Conservation (phyloP, 2,888 invertebrate genomes). For the Mayetiola destructor region DNA sequence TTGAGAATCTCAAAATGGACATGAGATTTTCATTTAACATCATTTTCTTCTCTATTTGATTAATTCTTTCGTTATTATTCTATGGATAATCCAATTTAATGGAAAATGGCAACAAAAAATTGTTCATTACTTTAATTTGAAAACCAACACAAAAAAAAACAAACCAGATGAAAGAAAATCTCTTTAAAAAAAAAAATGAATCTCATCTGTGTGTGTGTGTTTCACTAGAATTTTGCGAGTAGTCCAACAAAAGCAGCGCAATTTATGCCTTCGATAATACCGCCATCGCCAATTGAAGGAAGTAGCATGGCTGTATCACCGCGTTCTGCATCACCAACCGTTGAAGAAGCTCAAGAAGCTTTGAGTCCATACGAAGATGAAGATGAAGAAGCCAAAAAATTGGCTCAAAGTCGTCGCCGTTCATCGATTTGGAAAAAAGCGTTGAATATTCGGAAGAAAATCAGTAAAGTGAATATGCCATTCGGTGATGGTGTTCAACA, state of each 20-base stretch:
- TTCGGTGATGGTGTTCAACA: conserved; percentile 38
- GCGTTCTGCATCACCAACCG: background rate
- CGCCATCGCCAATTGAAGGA: background rate
- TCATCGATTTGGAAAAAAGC: conserved; percentile 56
- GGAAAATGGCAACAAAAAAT: too few relatives aligned
- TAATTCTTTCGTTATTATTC: too few relatives aligned
- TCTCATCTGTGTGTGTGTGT: conserved; percentile 14
- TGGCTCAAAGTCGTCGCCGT: conserved; percentile 40
- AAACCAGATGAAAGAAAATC: background rate
- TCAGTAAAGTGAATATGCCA: conserved; percentile 63
- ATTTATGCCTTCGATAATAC: conserved; percentile 18
- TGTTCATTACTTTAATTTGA: too few relatives aligned
- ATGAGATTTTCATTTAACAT: too few relatives aligned
- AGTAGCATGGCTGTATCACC: background rate
- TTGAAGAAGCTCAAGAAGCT: conserved; percentile 21
- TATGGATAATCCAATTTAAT: too few relatives aligned
- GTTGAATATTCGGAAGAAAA: conserved; percentile 66
- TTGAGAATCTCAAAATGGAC: too few relatives aligned
- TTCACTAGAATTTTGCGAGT: conserved; percentile 21
- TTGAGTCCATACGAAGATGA: conserved; percentile 23
- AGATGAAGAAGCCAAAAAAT: conserved; percentile 25
- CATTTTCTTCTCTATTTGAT: too few relatives aligned
- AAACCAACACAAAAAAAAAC: background rate
- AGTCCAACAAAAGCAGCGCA: conserved; percentile 23
- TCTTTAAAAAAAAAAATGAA: background rate